Evolutionary conservation across 2,113 vertebrate genomes (phyloP).

Genomic region (Pandion haliaetus): DNA sequence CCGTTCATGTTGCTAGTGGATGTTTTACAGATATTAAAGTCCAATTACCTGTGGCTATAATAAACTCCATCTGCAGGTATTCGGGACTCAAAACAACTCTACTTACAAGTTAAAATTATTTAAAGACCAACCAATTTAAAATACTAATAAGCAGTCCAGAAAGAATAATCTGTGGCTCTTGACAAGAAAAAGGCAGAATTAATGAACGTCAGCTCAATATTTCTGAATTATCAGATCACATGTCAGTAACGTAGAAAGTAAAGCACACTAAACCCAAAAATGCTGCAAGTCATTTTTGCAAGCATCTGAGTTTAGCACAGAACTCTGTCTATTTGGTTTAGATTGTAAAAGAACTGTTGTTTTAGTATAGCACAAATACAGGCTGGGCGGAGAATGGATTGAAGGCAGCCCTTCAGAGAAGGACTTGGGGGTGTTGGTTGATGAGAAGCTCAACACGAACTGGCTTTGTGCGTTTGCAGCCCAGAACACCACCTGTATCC

Average conservation of each 20-base stretch:
- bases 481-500: too few relatives aligned
- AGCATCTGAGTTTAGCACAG: background rate
- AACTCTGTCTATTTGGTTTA: background rate
- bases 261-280: background rate
- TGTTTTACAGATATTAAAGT: background rate
- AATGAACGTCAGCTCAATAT: background rate
- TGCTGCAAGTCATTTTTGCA: background rate
- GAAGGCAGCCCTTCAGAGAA: too few relatives aligned
- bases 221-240: background rate
- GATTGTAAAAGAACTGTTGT: background rate
- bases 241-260: background rate
- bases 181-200: background rate
- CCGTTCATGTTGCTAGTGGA: background rate
- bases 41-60: background rate
- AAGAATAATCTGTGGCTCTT: background rate
- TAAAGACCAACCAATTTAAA: background rate
- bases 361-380: background rate
- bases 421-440: too few relatives aligned
- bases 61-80: background rate
- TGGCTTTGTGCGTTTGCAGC: too few relatives aligned
- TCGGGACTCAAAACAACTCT: background rate
- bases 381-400: too few relatives aligned
- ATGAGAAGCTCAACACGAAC: too few relatives aligned
- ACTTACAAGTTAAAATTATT: background rate
- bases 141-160: background rate